phyloP scores from a whole-genome alignment of 2,113 vertebrate species.

The Halcyon malimbica region DNA sequence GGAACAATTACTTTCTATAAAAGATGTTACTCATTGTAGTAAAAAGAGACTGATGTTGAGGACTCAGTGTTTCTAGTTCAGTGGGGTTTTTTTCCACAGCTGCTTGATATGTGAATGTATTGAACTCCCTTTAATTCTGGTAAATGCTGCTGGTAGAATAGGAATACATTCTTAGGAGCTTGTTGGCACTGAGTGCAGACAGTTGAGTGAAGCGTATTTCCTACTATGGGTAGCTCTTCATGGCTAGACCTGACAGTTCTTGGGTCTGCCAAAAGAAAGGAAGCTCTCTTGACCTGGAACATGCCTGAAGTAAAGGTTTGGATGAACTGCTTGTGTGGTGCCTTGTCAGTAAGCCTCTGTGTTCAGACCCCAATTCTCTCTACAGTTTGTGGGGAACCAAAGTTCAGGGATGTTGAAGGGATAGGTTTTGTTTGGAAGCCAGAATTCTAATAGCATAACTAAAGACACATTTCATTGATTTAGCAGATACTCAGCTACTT shows the following conservation, averaged over 20 bases:
- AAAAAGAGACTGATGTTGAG: background rate
- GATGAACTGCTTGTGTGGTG: background rate
- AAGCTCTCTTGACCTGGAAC: background rate
- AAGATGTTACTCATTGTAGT: background rate
- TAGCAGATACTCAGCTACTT: background rate
- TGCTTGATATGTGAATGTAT: background rate
- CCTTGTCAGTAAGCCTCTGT: background rate
- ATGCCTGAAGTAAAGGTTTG: background rate
- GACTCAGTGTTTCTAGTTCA: background rate
- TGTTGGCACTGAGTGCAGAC: background rate
- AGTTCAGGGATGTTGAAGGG: background rate
- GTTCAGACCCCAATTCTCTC: background rate
- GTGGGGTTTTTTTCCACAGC: background rate
- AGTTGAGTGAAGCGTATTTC: background rate
- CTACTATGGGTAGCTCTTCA: accelerated
- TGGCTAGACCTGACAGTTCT: background rate
- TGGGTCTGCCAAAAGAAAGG: background rate
- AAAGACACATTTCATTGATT: background rate
- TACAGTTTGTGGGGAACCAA: background rate
- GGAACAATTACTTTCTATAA: background rate
- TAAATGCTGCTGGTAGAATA: background rate
- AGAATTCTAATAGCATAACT: background rate
- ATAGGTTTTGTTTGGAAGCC: background rate
- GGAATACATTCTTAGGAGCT: background rate
- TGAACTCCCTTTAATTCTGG: background rate